phyloP scores from a whole-genome alignment of 2,888 invertebrate genomes.

The Liposcelis brunnea region DNA sequence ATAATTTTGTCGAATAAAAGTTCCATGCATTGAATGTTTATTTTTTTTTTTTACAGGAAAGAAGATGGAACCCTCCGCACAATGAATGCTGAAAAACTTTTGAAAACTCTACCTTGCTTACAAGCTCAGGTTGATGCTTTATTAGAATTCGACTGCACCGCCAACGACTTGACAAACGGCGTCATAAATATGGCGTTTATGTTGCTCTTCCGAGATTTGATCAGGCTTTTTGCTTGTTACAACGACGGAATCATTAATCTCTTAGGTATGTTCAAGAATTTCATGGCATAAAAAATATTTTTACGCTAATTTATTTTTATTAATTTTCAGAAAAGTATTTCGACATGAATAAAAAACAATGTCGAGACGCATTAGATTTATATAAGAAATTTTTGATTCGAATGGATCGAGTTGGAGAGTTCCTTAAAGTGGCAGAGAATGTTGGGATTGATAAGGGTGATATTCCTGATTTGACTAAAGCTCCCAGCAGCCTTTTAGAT shows the following conservation, averaged over 20 bases:
- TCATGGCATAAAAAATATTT: no score
- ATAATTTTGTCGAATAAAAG: constrained; percentile 1
- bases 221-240: constrained; percentile 96
- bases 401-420: constrained; percentile 97
- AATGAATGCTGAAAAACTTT: constrained; percentile 92
- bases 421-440: constrained; percentile 69
- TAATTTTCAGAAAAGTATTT: constrained; percentile 77
- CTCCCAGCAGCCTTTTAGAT: constrained; percentile 90
- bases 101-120: constrained; percentile 89
- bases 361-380: constrained; percentile 90
- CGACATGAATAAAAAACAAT: constrained; percentile 99
- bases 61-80: constrained; percentile 93
- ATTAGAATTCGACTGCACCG: constrained; percentile 91
- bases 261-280: constrained; percentile 47
- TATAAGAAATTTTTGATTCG: constrained; percentile 97
- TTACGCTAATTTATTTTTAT: no score
- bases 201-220: constrained; percentile 96
- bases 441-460: constrained; percentile 98
- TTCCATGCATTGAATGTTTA: neutral
- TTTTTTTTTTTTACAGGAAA: constrained; percentile 41
- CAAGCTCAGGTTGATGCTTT: constrained; percentile 91
- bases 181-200: constrained; percentile 99
- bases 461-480: constrained; percentile 95
- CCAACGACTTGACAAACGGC: constrained; percentile 93
- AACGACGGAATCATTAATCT: constrained; percentile 99